Evolutionary conservation across 2,888 invertebrate genomes (phyloP).

Genomic region (Timema cristinae): DNA sequence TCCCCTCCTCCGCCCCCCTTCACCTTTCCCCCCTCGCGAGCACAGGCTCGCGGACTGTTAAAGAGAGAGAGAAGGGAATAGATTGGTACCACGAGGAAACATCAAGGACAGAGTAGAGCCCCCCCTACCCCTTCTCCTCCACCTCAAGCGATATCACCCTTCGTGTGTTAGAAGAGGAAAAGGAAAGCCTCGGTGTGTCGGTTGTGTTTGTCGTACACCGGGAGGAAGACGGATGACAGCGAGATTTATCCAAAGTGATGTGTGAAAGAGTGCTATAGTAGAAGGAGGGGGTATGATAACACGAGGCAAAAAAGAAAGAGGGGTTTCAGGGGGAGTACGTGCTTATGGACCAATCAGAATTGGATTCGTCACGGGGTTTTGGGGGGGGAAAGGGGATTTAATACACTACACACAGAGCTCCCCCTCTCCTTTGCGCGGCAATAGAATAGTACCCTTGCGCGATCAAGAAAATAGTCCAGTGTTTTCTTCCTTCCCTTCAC

Average conservation of each 20-base stretch:
- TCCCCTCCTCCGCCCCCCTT: conserved; percentile 41
- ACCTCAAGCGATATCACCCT: too few relatives aligned
- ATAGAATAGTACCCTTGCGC: conserved; percentile 39
- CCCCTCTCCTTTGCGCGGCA: not conserved
- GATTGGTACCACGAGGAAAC: too few relatives aligned
- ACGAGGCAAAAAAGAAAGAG: conserved; percentile 18
- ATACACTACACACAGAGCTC: conserved; percentile 41
- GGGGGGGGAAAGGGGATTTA: conserved; percentile 26
- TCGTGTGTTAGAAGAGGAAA: too few relatives aligned
- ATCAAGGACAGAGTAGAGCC: too few relatives aligned
- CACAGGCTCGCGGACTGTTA: conserved; percentile 8
- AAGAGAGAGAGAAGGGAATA: conserved; percentile 28
- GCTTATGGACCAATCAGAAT: conserved; percentile 54
- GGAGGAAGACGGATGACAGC: conserved; percentile 6
- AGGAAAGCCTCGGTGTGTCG: too few relatives aligned
- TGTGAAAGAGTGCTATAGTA: not conserved
- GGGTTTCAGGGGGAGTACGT: conserved; percentile 15
- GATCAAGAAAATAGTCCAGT: conserved; percentile 41
- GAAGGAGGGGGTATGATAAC: not conserved
- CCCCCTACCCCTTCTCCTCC: too few relatives aligned
- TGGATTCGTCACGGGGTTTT: conserved; percentile 53
- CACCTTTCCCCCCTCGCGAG: conserved; percentile 22
- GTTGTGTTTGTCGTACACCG: too few relatives aligned
- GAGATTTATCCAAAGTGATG: conserved; percentile 1
- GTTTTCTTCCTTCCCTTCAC: conserved; percentile 34